These are phyloP conservation scores for Nudaria mundana DNA, from an alignment of 2,888 invertebrate species.

Conservation along the genomic window DNA sequence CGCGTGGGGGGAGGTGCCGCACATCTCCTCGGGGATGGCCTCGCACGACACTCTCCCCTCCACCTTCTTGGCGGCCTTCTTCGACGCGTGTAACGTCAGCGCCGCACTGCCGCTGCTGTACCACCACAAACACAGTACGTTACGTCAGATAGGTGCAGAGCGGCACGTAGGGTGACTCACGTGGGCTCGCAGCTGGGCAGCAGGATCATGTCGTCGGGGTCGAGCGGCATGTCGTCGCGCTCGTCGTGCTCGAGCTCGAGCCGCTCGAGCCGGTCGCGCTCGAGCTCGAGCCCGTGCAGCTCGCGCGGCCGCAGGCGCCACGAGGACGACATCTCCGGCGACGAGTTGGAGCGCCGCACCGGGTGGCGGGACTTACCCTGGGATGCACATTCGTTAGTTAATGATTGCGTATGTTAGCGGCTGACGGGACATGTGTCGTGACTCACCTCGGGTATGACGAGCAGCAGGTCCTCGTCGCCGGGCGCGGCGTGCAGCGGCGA, in stretches of 20 bases:
- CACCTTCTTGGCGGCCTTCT: conserved; percentile 86
- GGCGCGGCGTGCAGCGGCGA: conserved; percentile 67
- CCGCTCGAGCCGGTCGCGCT: conserved; percentile 12
- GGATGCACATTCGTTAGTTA: not conserved
- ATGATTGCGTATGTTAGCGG: too few relatives aligned
- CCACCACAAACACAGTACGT: not conserved
- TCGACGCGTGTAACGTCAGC: conserved; percentile 64
- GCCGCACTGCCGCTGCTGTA: conserved; percentile 35
- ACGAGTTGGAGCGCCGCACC: conserved; percentile 93
- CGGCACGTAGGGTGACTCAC: too few relatives aligned
- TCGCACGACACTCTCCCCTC: conserved; percentile 93
- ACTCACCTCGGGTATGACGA: conserved; percentile 56
- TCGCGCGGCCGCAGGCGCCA: conserved; percentile 75
- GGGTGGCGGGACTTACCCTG: conserved; percentile 87
- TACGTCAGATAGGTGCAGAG: too few relatives aligned
- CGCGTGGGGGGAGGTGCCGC: conserved; percentile 79
- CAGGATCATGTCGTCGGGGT: conserved; percentile 51
- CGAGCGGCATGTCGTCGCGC: conserved; percentile 26
- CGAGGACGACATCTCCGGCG: conserved; percentile 95
- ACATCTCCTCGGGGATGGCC: conserved; percentile 94
- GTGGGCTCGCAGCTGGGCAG: conserved; percentile 60
- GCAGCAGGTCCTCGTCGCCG: conserved; percentile 76
- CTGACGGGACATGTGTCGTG: not conserved
- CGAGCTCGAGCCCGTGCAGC: conserved; percentile 15
- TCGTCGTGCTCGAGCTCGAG: conserved; percentile 3